A percentile compares a stretch with the other conserved stretches of the same genome.
Evolutionary conservation across 2,888 invertebrate species (phyloP).

Genomic region (Lithophane socia): DNA sequence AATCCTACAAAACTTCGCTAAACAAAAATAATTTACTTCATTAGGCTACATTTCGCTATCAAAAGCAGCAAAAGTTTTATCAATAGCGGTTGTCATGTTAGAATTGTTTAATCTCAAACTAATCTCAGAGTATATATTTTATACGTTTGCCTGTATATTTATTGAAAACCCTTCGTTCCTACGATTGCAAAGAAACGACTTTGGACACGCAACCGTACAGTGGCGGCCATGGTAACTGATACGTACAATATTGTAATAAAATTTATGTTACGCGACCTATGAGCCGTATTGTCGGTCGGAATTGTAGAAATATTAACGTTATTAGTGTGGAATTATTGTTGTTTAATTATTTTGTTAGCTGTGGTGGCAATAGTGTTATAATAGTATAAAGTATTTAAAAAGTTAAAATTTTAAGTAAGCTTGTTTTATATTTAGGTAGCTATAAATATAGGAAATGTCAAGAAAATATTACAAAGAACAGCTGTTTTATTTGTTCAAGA

Average conservation of each 20-base stretch:
- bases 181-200: conserved; percentile 89
- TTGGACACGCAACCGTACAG: conserved; percentile 86
- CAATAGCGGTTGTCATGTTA: conserved; percentile 81
- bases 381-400: not conserved
- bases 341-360: conserved; percentile 12
- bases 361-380: not conserved
- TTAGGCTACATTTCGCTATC: conserved; percentile 25
- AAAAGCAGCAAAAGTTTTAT: conserved; percentile 75
- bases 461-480: not conserved
- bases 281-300: conserved; percentile 46
- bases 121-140: conserved; percentile 76
- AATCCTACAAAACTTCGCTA: not conserved
- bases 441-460: not conserved
- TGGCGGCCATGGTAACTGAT: conserved; percentile 74
- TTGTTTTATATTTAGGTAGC: no score
- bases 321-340: conserved; percentile 8
- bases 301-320: conserved; percentile 33
- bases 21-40: conserved; percentile 22
- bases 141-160: conserved; percentile 80
- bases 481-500: not conserved
- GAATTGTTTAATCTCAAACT: conserved; percentile 78
- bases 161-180: conserved; percentile 88
- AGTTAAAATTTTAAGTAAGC: not conserved
- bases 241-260: conserved; percentile 64
- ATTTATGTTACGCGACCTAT: conserved; percentile 53